These are phyloP conservation scores for Ennomos quercinarius DNA, from an alignment of 2,888 invertebrate genomes.

Conservation along the genomic window DNA sequence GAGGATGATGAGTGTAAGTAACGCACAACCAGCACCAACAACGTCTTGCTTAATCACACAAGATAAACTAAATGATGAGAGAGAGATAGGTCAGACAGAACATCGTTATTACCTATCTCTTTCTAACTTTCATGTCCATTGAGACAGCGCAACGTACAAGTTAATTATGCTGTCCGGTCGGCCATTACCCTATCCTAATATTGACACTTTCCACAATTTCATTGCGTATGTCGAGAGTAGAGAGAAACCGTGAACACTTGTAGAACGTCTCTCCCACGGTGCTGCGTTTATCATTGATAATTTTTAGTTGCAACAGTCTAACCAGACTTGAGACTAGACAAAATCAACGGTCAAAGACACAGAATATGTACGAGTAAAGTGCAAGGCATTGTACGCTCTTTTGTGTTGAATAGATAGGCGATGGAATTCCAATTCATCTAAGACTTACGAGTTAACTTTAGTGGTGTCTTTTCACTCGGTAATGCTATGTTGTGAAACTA, in stretches of 20 bases:
- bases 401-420: constrained; percentile 3
- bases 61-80: no score
- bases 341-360: background rate
- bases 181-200: constrained; percentile 47
- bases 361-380: constrained; percentile 12
- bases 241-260: constrained; percentile 46
- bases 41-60: no score
- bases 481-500: background rate
- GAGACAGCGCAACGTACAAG: constrained; percentile 19
- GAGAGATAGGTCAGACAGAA: no score
- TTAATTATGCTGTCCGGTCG: constrained; percentile 30
- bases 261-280: constrained; percentile 40
- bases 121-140: constrained; percentile 20
- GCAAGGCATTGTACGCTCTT: background rate
- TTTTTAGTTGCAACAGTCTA: constrained; percentile 46
- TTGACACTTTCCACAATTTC: constrained; percentile 57
- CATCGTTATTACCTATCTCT: no score
- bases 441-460: constrained; percentile 7
- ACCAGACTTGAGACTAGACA: background rate
- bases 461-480: constrained; percentile 4
- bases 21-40: no score
- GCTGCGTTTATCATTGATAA: constrained; percentile 54
- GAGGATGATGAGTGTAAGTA: no score
- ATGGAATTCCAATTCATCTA: constrained; percentile 16
- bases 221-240: constrained; percentile 31